Evolutionary conservation across 2,113 vertebrate species (phyloP).

Genomic region (Eolophus roseicapilla): DNA sequence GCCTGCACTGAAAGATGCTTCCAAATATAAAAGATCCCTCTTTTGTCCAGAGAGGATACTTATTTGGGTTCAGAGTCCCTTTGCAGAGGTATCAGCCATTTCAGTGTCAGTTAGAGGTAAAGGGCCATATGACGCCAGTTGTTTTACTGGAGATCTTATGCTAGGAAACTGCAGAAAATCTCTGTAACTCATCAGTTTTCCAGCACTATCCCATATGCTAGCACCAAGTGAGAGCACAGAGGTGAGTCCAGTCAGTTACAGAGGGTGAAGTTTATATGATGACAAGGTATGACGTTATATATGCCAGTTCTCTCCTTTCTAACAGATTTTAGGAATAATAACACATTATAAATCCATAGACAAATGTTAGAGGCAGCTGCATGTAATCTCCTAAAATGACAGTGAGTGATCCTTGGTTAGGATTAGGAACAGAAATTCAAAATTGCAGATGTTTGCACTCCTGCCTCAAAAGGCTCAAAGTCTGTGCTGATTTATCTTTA

Average conservation of each 20-base stretch:
- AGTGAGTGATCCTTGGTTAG: neutral
- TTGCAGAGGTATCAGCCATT: neutral
- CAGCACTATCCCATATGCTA: neutral
- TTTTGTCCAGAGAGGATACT: neutral
- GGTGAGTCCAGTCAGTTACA: neutral
- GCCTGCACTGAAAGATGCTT: neutral
- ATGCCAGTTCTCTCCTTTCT: neutral
- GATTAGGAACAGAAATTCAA: neutral
- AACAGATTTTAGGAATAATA: neutral
- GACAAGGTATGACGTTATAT: neutral
- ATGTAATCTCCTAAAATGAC: neutral
- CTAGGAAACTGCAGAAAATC: neutral
- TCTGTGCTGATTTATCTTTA: neutral
- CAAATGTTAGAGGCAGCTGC: neutral
- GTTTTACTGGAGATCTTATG: neutral
- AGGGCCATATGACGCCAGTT: neutral
- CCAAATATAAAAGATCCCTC: neutral
- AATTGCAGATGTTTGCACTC: neutral
- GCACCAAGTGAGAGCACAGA: neutral
- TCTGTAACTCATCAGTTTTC: neutral
- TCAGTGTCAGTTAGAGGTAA: neutral
- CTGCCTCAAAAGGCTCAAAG: neutral
- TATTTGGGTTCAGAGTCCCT: neutral
- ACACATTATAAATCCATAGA: neutral
- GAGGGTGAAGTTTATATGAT: neutral